Base-by-base conservation (phyloP, 2,888 invertebrate genomes). In the Stictocephala bisonia region DNA sequence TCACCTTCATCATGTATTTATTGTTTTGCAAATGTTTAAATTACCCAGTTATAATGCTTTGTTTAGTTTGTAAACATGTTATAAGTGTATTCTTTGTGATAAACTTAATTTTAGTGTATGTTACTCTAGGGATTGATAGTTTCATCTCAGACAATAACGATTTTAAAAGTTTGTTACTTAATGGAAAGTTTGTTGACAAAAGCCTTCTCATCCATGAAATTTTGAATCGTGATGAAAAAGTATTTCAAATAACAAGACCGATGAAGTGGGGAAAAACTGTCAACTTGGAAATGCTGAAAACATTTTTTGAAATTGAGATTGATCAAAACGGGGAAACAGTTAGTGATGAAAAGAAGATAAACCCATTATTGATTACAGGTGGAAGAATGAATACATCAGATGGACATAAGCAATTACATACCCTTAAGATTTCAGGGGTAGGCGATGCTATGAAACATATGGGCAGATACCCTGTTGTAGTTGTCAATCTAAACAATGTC, bases 251-350 rank as follows among this genome's bases (percentile, higher is more conserved):
- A 20, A 60, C 22, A 1, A 31, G 60, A 27, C 60, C 60, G 1
- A 60, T 31, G 22, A 31, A 24, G 9, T 60, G 60, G 60, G 60
- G 60, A 7, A 60, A 60, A 35, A 60, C 35, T 2, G 6, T 60
- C 22, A 60, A 60, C 18, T 20, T 60, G 40, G 29, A 60, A 2
- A 15, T 60, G 60, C 35, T 60, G 3, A 18, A 35, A n/a, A 60
- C 31, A 9, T 60, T 60, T n/a, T 60, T 60, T 18, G 40, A 60
- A 35, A 22, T 60, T 35, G 60, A 60, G 40, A 11, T 35, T 1
- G 40, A 60, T 60, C 13, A 40, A 22, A 40, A 40, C 9, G 60
- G 35, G 11, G 22, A 35, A 35, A 20, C 40, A 1, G 18, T 60
- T 7, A 31, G 35, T 3, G 60, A 40, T 2, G 22, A 9, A n/a